Conservation (phyloP, 1,140 invertebrate genomes). For the Penaeus japonicus region DNA sequence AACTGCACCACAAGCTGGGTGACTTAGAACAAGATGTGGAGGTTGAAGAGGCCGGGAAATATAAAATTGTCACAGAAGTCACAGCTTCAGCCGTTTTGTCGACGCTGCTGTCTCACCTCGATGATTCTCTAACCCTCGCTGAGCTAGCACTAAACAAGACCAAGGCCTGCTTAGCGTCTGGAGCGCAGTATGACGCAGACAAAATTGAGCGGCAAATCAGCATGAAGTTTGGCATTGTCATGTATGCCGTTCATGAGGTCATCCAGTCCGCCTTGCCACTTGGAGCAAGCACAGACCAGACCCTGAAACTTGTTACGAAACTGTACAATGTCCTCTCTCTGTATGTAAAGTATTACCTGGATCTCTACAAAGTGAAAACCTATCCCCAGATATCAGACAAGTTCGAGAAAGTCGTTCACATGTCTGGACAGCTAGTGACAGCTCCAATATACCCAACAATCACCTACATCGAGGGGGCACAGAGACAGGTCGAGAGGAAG, state of each 20-base stretch:
- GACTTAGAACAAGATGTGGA: slow-evolving; percentile 64
- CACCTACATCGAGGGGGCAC: slow-evolving; percentile 61
- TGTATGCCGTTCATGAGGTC: slow-evolving; percentile 65
- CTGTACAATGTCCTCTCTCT: slow-evolving; percentile 62
- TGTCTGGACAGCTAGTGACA: slow-evolving; percentile 64
- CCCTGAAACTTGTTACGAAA: slow-evolving; percentile 63
- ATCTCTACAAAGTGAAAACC: slow-evolving; percentile 38
- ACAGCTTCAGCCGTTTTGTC: slow-evolving; percentile 60
- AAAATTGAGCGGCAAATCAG: slow-evolving; percentile 63
- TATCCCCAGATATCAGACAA: slow-evolving; percentile 61
- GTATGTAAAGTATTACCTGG: slow-evolving; percentile 62
- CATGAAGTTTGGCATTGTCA: slow-evolving; percentile 61
- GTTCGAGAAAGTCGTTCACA: slow-evolving; percentile 66
- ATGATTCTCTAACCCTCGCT: slow-evolving; percentile 24
- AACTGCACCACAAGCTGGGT: slow-evolving; percentile 65
- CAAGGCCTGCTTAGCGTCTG: slow-evolving; percentile 34
- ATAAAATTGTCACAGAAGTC: slow-evolving; percentile 60
- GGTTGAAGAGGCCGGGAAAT: slow-evolving; percentile 62
- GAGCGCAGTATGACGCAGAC: slow-evolving; percentile 57
- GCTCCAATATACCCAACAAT: slow-evolving; percentile 65
- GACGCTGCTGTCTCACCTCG: slow-evolving; percentile 25
- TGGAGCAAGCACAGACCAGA: slow-evolving; percentile 61
- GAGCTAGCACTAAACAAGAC: slow-evolving; percentile 52
- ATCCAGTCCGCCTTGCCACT: slow-evolving; percentile 64
- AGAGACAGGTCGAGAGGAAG: slow-evolving; percentile 52